These are phyloP conservation scores for Podarcis raffonei DNA, from an alignment of 2,113 vertebrate genomes.

Conservation along the genomic window DNA sequence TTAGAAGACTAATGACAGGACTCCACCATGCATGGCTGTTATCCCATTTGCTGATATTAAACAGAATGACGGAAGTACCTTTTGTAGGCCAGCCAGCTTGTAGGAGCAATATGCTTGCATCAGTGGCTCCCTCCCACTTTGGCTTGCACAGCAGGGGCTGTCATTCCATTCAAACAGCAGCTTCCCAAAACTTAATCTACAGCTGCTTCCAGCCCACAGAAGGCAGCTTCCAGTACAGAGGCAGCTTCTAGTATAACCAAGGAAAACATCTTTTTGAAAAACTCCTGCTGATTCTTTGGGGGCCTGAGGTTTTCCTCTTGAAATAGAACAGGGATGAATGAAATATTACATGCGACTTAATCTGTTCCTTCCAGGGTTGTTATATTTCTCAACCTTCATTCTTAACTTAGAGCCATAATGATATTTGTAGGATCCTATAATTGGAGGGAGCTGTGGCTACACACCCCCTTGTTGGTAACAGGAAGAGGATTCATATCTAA, in stretches of 20 bases:
- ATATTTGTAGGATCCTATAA: background rate
- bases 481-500: background rate
- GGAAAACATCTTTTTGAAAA: background rate
- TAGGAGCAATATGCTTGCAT: background rate
- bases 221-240: too few species aligned
- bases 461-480: background rate
- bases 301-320: background rate
- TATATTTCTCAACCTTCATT: background rate
- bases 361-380: background rate
- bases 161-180: background rate
- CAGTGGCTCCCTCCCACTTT: background rate
- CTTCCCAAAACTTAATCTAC: background rate
- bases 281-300: background rate
- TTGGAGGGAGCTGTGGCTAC: background rate
- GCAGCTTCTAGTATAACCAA: background rate
- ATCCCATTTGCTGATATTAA: background rate
- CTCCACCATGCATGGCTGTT: background rate
- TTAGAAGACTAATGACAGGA: background rate
- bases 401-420: background rate
- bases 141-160: background rate
- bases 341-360: background rate
- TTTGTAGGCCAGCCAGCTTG: background rate
- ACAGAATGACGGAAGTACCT: too few species aligned
- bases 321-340: background rate
- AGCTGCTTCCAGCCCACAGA: background rate